Conservation (phyloP, 2,797 vertebrate species). For the Myotis daubentonii region DNA sequence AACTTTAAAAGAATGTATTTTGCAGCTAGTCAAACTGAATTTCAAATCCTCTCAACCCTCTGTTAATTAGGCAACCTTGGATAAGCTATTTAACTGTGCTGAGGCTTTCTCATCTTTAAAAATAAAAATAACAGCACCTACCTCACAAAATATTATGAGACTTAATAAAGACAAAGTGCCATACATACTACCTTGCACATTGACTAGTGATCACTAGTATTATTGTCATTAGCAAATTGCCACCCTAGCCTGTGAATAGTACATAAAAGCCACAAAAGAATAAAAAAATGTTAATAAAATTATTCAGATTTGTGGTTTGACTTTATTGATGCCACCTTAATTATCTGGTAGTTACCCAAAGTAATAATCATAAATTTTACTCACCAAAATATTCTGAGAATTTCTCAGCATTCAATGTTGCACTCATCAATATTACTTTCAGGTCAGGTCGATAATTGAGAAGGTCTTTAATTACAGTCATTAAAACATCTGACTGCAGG, state of each 20-base stretch:
- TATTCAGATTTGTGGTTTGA: neutral
- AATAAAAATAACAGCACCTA: neutral
- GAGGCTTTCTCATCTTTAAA: neutral
- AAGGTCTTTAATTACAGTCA: constrained; percentile 94
- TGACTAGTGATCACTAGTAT: neutral
- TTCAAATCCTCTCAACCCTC: neutral
- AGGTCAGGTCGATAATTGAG: constrained; percentile 90
- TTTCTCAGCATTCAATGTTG: constrained; percentile 97
- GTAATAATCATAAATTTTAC: constrained; percentile 72
- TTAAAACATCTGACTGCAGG: constrained; percentile 96
- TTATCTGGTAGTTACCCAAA: neutral
- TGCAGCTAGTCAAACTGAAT: neutral
- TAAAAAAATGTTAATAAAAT: neutral
- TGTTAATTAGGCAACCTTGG: neutral
- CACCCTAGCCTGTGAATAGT: neutral
- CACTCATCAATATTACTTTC: constrained; percentile 97
- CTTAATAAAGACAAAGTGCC: neutral
- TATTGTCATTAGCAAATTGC: neutral
- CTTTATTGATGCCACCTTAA: neutral
- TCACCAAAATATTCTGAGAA: constrained; percentile 97
- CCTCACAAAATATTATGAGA: neutral
- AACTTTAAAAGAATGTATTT: constrained; percentile 16
- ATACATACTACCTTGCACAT: neutral
- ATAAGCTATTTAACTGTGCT: neutral
- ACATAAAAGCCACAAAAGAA: neutral